Percentiles rank a stretch among this genome's conserved stretches.
Conservation (phyloP, 2,888 invertebrate species). For the Unio pictorum region DNA sequence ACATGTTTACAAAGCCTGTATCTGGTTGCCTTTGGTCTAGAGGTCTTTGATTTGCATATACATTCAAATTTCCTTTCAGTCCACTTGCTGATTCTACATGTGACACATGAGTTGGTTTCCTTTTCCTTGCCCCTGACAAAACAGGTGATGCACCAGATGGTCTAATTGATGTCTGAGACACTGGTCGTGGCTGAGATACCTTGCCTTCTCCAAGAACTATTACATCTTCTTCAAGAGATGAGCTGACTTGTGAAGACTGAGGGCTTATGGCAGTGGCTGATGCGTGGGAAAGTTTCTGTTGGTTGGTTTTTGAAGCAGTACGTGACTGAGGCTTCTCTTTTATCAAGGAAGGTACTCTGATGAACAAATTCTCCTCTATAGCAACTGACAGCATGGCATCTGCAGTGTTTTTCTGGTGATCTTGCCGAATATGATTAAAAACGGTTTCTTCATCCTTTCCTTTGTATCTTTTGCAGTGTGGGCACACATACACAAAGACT, state of each 20-base stretch:
- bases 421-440: slow-evolving; percentile 37
- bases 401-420: slow-evolving; percentile 27
- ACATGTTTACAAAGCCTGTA: neutral
- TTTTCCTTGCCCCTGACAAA: slow-evolving; percentile 12
- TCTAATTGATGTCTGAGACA: neutral
- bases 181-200: neutral
- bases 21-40: slow-evolving; percentile 4
- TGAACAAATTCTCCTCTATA: slow-evolving; percentile 52
- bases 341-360: slow-evolving; percentile 42
- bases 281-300: slow-evolving; percentile 5
- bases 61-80: too few species aligned
- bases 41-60: slow-evolving; percentile 2
- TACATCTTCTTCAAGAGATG: too few species aligned
- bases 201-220: neutral
- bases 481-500: slow-evolving; percentile 53
- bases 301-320: slow-evolving; percentile 7
- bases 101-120: slow-evolving; percentile 21
- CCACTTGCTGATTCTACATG: too few species aligned
- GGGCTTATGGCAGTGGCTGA: neutral
- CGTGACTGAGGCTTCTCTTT: slow-evolving; percentile 33
- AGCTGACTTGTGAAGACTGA: neutral
- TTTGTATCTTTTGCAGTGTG: slow-evolving; percentile 53
- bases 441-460: slow-evolving; percentile 48
- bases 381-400: slow-evolving; percentile 47
- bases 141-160: slow-evolving; percentile 3